Evolutionary conservation across 1,140 invertebrate species (phyloP).

Genomic region (Dolichoris vasculosae): DNA sequence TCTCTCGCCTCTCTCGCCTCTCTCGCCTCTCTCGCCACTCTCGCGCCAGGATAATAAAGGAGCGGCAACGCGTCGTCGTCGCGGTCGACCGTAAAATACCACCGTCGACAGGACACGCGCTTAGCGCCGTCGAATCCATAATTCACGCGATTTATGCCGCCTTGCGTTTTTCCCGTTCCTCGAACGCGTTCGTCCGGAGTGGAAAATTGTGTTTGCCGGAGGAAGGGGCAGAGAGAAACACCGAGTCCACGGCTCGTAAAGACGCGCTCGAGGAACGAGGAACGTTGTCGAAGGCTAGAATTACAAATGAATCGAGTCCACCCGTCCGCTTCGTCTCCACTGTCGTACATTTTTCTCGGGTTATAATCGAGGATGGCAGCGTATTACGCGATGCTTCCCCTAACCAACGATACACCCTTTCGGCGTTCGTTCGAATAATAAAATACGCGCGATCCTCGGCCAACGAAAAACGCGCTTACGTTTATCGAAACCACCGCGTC

Average conservation of each 20-base stretch:
- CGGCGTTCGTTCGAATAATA: not conserved
- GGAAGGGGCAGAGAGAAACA: not conserved
- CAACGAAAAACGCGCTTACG: no score
- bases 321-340: not conserved
- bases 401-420: not conserved
- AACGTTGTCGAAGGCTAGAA: not conserved
- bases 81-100: conserved; percentile 60
- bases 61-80: conserved; percentile 60
- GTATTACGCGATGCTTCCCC: not conserved
- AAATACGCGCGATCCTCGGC: not conserved
- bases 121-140: conserved; percentile 59
- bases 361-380: not conserved
- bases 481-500: no score
- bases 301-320: not conserved
- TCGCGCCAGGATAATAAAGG: conserved; percentile 64
- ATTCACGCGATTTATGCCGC: conserved; percentile 58
- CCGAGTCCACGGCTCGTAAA: not conserved
- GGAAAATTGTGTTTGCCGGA: conserved; percentile 31
- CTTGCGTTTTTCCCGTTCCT: not conserved
- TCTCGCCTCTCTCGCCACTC: no score
- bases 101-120: conserved; percentile 59
- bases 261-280: not conserved
- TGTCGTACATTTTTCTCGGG: not conserved
- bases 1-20: no score
- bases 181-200: conserved; percentile 1